phyloP scores from a whole-genome alignment of 2,113 vertebrate species.

The Laticauda laticaudata region DNA sequence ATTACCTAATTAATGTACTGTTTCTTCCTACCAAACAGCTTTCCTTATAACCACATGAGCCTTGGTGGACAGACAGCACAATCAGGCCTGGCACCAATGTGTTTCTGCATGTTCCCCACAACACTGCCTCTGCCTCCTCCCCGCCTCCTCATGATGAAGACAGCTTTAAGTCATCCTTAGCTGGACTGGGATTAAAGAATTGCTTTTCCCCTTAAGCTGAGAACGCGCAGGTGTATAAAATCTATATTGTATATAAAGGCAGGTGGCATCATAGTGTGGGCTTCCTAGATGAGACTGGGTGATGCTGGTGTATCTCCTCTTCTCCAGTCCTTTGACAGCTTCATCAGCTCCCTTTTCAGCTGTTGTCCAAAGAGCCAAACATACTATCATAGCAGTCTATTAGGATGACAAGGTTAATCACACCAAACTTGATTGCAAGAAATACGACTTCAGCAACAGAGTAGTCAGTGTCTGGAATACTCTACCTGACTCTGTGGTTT shows the following conservation, averaged over 20 bases:
- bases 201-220: neutral
- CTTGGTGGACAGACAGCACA: neutral
- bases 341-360: neutral
- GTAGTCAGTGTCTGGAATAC: too few species aligned
- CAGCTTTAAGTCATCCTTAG: neutral
- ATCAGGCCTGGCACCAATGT: neutral
- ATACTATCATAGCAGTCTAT: neutral
- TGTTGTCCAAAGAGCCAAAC: neutral
- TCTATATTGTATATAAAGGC: neutral
- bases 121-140: neutral
- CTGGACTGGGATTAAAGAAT: neutral
- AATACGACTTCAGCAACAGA: too few species aligned
- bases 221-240: neutral
- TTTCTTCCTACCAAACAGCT: constrained; percentile 22
- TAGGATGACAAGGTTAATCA: neutral
- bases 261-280: neutral
- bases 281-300: neutral
- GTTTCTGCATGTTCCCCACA: neutral
- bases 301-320: neutral
- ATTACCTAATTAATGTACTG: constrained; percentile 25
- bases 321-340: neutral
- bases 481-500: too few species aligned
- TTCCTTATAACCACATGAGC: neutral
- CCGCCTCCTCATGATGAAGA: neutral
- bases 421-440: too few species aligned